These are phyloP conservation scores for Samia ricini DNA, from an alignment of 1,140 invertebrate genomes.

Conservation along the genomic window DNA sequence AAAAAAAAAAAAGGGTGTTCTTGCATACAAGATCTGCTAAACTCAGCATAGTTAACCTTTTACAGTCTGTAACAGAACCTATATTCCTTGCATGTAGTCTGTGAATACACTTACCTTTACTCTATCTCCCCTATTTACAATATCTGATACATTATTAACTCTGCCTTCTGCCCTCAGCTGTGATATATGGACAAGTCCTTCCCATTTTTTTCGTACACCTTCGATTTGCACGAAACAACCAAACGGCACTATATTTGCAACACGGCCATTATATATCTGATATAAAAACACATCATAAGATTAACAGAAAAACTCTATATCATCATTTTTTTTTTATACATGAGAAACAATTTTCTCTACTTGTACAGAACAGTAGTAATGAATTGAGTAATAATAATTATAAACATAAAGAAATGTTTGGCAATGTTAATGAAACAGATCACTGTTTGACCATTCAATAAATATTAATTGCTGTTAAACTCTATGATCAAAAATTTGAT, in stretches of 20 bases:
- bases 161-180: conserved; percentile 95
- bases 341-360: too few species aligned
- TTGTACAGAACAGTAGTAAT: not conserved
- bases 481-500: too few species aligned
- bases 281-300: too few species aligned
- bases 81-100: too few species aligned
- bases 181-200: conserved; percentile 98
- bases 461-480: too few species aligned
- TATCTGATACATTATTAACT: conserved; percentile 96
- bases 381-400: conserved; percentile 1
- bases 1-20: too few species aligned
- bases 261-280: conserved; percentile 95
- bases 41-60: too few species aligned
- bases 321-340: not conserved
- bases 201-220: conserved; percentile 91
- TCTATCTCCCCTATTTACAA: conserved; percentile 93
- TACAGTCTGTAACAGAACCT: too few species aligned
- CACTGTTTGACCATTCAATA: too few species aligned
- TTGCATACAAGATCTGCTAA: too few species aligned
- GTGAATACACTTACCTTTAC: conserved; percentile 88
- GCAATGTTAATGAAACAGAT: too few species aligned
- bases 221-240: conserved; percentile 99
- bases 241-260: conserved; percentile 97
- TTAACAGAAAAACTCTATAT: too few species aligned
- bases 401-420: not conserved